Conservation (phyloP, 2,888 invertebrate species). For the Cantharis nigra region DNA sequence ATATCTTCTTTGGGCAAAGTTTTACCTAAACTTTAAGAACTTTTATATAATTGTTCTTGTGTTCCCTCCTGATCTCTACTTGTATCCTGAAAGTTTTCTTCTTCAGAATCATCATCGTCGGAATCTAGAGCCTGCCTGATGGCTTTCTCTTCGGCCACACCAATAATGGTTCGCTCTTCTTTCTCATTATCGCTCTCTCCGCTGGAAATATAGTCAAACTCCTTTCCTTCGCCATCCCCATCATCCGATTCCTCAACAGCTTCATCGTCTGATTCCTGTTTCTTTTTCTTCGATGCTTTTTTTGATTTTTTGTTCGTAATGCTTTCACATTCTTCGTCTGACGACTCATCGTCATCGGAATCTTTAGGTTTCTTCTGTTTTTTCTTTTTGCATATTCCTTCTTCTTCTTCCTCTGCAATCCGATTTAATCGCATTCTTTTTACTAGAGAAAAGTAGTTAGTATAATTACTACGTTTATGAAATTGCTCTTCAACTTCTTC, state of each 20-base stretch:
- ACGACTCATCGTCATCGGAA: not conserved
- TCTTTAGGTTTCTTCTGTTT: not conserved
- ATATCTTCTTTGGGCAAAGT: not conserved
- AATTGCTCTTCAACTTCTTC: not conserved
- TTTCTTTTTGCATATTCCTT: not conserved
- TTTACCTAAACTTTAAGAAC: not conserved
- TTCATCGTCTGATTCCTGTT: not conserved
- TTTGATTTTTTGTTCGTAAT: too few relatives aligned
- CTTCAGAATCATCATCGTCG: not conserved
- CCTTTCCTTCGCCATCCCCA: not conserved
- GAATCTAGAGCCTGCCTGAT: not conserved
- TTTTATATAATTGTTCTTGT: not conserved
- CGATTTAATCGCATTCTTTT: not conserved
- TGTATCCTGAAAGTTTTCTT: not conserved
- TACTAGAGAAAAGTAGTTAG: not conserved
- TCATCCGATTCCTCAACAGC: not conserved
- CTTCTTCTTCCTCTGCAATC: not conserved
- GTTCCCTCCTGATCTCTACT: not conserved
- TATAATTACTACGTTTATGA: not conserved
- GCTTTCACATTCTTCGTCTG: not conserved
- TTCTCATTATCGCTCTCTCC: not conserved
- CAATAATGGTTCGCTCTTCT: not conserved
- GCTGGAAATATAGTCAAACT: not conserved
- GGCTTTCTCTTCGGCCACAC: not conserved
- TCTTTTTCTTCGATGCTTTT: not conserved